A percentile compares a stretch with the other conserved stretches of the same genome.
Evolutionary conservation across 2,888 invertebrate species (phyloP).

Genomic region (Drosophila kanekoi): DNA sequence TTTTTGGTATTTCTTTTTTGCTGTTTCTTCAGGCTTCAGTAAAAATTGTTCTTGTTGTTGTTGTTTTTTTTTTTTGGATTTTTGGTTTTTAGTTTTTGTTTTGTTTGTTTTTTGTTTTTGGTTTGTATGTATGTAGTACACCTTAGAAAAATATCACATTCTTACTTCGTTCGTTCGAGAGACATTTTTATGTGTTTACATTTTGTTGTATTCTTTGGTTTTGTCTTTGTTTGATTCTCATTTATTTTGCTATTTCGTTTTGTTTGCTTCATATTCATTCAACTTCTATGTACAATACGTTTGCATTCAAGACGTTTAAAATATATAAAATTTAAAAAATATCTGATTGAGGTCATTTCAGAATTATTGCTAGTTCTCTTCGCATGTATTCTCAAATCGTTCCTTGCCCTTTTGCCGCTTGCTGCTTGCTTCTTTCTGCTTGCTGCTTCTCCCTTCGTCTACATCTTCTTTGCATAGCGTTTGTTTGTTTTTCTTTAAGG

Average conservation of each 20-base stretch:
- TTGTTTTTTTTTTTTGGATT: constrained; percentile 27
- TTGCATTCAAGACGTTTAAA: constrained; percentile 60
- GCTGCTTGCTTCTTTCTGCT: background rate
- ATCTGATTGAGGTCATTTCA: constrained; percentile 85
- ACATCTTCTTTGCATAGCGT: constrained; percentile 15
- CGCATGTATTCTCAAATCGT: constrained; percentile 34
- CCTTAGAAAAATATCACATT: constrained; percentile 86
- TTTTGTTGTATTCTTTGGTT: constrained; percentile 53
- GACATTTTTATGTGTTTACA: constrained; percentile 78
- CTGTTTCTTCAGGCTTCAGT: constrained; percentile 50
- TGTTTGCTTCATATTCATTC: constrained; percentile 37
- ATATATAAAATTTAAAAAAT: constrained; percentile 82
- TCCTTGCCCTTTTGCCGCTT: constrained; percentile 7
- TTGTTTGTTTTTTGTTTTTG: constrained; percentile 39
- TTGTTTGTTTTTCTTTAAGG: constrained; percentile 26
- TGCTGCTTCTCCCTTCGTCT: constrained; percentile 8
- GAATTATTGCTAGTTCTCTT: constrained; percentile 84
- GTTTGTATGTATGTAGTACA: constrained; percentile 75
- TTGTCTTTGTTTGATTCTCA: constrained; percentile 50
- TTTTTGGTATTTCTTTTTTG: constrained; percentile 40
- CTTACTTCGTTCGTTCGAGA: constrained; percentile 85
- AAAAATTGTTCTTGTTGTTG: constrained; percentile 50
- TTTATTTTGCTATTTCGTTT: constrained; percentile 57
- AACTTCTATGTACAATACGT: constrained; percentile 53
- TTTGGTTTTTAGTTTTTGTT: constrained; percentile 27